Evolutionary conservation across 1,140 invertebrate species (phyloP).

Genomic region (Glossosoma conforme): DNA sequence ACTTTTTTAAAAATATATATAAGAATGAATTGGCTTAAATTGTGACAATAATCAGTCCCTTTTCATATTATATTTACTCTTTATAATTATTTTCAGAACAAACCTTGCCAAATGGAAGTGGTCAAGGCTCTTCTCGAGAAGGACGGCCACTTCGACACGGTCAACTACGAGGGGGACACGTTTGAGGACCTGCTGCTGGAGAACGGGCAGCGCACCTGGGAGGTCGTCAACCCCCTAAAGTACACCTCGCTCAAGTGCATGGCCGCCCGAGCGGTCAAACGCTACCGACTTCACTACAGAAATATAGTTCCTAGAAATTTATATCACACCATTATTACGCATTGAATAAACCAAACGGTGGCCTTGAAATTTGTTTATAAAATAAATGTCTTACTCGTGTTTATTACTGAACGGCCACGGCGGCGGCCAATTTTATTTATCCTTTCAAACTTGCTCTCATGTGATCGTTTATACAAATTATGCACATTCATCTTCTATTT

Average conservation of each 20-base stretch:
- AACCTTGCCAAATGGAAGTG: slow-evolving; percentile 61
- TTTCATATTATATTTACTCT: neutral
- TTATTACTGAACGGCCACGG: too few relatives aligned
- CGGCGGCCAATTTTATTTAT: neutral
- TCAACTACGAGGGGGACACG: slow-evolving; percentile 74
- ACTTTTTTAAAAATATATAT: too few relatives aligned
- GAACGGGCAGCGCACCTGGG: slow-evolving; percentile 52
- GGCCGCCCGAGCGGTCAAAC: slow-evolving; percentile 69
- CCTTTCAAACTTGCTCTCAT: neutral
- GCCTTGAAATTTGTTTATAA: neutral
- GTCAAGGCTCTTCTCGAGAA: slow-evolving; percentile 65
- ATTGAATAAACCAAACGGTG: slow-evolving; percentile 23
- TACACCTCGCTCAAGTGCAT: slow-evolving; percentile 76
- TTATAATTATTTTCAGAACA: slow-evolving; percentile 35
- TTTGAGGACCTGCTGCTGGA: slow-evolving; percentile 63
- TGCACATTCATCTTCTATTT: neutral
- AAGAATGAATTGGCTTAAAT: too few relatives aligned
- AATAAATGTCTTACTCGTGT: slow-evolving; percentile 2
- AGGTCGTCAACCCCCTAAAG: slow-evolving; percentile 72
- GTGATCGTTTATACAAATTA: neutral
- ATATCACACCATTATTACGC: slow-evolving; percentile 45
- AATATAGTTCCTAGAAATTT: slow-evolving; percentile 55
- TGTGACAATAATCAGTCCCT: too few relatives aligned
- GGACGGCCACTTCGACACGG: slow-evolving; percentile 84
- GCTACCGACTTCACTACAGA: slow-evolving; percentile 57